phyloP scores from a whole-genome alignment of 2,797 vertebrate genomes.

The Pseudochirops cupreus region DNA sequence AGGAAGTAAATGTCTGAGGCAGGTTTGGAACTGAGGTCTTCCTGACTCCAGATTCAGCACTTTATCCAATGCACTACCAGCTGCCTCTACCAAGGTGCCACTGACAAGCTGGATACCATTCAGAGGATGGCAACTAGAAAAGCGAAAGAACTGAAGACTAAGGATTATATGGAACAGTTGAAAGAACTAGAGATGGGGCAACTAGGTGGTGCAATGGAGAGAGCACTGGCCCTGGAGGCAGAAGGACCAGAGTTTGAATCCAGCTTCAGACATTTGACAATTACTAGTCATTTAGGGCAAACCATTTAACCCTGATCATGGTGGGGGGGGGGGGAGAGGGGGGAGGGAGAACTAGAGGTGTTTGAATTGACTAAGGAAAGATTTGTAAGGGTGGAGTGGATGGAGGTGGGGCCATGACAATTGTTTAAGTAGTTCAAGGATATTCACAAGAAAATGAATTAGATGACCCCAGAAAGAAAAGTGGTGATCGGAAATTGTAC shows the following conservation, averaged over 20 bases:
- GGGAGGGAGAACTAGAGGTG: no score
- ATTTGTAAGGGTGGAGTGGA: background rate
- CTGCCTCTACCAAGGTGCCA: no score
- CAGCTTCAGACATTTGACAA: no score
- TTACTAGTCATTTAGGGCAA: no score
- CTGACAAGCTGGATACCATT: no score
- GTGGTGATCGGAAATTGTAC: background rate
- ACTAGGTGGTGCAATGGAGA: no score
- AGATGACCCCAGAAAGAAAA: background rate
- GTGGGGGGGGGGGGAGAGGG: accelerated
- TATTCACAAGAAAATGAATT: background rate
- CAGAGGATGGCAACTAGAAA: background rate
- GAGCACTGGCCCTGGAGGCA: no score
- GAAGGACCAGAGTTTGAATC: no score
- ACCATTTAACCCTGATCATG: no score
- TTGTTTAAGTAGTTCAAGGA: background rate
- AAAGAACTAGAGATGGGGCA: background rate
- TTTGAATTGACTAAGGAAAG: background rate
- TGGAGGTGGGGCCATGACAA: background rate
- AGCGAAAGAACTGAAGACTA: background rate
- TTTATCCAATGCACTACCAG: background rate
- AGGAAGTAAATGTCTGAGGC: background rate
- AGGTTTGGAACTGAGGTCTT: no score
- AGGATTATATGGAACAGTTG: background rate
- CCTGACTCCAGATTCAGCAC: no score